Conservation (phyloP, 2,888 invertebrate species). For the Drosophila niveifrons region DNA sequence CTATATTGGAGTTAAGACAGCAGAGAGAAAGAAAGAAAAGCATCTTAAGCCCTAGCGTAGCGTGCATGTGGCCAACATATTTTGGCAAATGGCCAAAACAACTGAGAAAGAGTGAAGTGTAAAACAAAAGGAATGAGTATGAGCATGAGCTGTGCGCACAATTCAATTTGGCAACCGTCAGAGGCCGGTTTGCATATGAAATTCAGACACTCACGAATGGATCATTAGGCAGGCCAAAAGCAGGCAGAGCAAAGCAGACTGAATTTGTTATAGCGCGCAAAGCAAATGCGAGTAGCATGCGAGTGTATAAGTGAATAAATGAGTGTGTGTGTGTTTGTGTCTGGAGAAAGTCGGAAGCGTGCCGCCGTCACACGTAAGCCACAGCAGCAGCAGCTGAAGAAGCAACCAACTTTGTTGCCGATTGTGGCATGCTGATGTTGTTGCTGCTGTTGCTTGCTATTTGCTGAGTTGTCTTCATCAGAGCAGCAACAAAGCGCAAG, state of each 20-base stretch:
- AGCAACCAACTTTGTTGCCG: slow-evolving; percentile 52
- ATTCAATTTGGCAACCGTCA: slow-evolving; percentile 67
- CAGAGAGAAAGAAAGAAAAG: slow-evolving; percentile 39
- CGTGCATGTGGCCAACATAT: slow-evolving; percentile 40
- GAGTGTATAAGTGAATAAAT: slow-evolving; percentile 8
- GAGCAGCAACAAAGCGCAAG: slow-evolving; percentile 58
- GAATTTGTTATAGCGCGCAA: slow-evolving; percentile 73
- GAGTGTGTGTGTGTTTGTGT: slow-evolving; percentile 37
- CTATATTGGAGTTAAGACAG: slow-evolving; percentile 27
- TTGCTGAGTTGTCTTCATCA: slow-evolving; percentile 51
- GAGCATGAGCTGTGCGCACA: slow-evolving; percentile 54
- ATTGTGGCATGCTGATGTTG: slow-evolving; percentile 16
- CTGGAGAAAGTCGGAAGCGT: slow-evolving; percentile 79
- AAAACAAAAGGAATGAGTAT: slow-evolving; percentile 50
- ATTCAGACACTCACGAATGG: slow-evolving; percentile 65
- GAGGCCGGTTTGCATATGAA: slow-evolving; percentile 68
- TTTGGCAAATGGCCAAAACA: slow-evolving; percentile 70
- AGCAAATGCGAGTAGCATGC: slow-evolving; percentile 26
- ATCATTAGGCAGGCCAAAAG: slow-evolving; percentile 75
- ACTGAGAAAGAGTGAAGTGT: slow-evolving; percentile 5
- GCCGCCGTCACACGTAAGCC: slow-evolving; percentile 67
- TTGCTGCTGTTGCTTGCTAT: slow-evolving; percentile 32
- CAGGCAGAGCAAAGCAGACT: slow-evolving; percentile 53
- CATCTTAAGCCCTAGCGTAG: slow-evolving; percentile 38
- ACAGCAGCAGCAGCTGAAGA: slow-evolving; percentile 71